Evolutionary conservation across 2,888 invertebrate species (phyloP).

Genomic region (Byasa hedistus): DNA sequence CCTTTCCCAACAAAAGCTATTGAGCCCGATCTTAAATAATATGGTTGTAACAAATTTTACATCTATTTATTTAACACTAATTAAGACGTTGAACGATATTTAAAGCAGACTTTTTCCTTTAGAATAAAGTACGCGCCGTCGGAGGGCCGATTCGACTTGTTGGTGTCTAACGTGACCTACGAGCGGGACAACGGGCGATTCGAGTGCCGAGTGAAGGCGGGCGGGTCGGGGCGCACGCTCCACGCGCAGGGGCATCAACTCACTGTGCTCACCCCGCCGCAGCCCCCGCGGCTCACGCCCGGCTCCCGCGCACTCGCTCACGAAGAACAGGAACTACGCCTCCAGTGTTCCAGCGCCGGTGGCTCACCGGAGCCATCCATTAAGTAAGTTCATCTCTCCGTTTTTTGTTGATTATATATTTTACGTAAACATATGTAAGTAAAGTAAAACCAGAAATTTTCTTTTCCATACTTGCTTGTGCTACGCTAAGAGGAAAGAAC

Average conservation of each 20-base stretch:
- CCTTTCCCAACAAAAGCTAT: too few relatives aligned
- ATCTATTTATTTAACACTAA: too few relatives aligned
- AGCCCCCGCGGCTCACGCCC: conserved; percentile 88
- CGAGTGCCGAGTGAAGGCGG: conserved; percentile 92
- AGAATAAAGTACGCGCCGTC: conserved; percentile 89
- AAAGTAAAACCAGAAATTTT: too few relatives aligned
- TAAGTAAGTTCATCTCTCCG: conserved; percentile 73
- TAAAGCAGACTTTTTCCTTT: conserved; percentile 42
- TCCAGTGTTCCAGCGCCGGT: conserved; percentile 90
- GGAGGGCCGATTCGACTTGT: conserved; percentile 91
- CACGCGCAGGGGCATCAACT: conserved; percentile 91
- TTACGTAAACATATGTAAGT: too few relatives aligned
- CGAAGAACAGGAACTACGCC: conserved; percentile 87
- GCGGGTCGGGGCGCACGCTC: conserved; percentile 89
- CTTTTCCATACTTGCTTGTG: too few relatives aligned
- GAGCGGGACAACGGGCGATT: conserved; percentile 94
- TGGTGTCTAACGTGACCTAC: conserved; percentile 93
- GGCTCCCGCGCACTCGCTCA: conserved; percentile 88
- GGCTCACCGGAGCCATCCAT: conserved; percentile 95
- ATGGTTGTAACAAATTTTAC: too few relatives aligned
- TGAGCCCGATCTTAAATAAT: too few relatives aligned
- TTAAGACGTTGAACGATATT: neutral
- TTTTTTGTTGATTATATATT: too few relatives aligned
- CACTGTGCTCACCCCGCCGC: conserved; percentile 92
- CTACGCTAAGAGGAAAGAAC: too few relatives aligned